Conservation (phyloP, 2,888 invertebrate species). For the Drepana falcataria region DNA sequence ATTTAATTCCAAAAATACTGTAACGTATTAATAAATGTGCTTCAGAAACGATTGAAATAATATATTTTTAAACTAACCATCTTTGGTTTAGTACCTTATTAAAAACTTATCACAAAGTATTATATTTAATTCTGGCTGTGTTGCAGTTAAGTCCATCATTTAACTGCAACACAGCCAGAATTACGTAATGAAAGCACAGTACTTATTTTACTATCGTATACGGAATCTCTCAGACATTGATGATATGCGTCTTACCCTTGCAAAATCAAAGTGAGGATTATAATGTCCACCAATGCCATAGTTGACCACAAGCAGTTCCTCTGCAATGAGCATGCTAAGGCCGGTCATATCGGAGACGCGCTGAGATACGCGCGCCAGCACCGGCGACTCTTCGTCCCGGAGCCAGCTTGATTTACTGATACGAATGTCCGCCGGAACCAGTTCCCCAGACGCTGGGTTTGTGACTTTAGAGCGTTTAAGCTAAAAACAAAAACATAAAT, state of each 20-base stretch:
- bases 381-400: constrained; percentile 87
- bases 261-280: constrained; percentile 97
- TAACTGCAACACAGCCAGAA: too few relatives aligned
- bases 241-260: constrained; percentile 76
- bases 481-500: constrained; percentile 62
- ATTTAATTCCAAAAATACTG: constrained; percentile 8
- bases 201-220: too few relatives aligned
- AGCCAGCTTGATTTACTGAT: constrained; percentile 99
- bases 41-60: too few relatives aligned
- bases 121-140: too few relatives aligned
- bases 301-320: constrained; percentile 98
- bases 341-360: constrained; percentile 93
- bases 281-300: constrained; percentile 99
- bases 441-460: constrained; percentile 93
- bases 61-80: too few relatives aligned
- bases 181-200: too few relatives aligned
- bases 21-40: constrained; percentile 4
- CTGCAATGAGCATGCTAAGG: constrained; percentile 91
- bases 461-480: constrained; percentile 96
- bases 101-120: too few relatives aligned
- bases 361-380: constrained; percentile 85
- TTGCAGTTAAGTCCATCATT: too few relatives aligned
- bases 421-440: constrained; percentile 95
- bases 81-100: too few relatives aligned
- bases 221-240: too few relatives aligned